These are phyloP conservation scores for Dolichotis patagonum DNA, from an alignment of 2,113 vertebrate genomes.

Conservation along the genomic window DNA sequence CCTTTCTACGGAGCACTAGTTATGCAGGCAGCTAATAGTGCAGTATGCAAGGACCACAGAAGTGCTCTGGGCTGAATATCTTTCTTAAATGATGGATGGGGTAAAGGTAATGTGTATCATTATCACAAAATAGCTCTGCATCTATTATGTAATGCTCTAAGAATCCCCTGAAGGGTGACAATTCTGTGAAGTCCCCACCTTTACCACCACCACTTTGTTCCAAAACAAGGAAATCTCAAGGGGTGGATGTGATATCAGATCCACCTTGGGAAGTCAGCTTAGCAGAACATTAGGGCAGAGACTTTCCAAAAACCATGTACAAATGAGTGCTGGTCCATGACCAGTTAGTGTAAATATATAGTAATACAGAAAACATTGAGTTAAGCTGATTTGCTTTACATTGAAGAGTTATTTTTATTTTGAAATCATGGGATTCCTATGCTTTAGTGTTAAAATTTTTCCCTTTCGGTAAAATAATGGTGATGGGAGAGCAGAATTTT, in stretches of 20 bases:
- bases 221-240: neutral
- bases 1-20: neutral
- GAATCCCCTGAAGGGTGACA: neutral
- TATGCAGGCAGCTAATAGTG: neutral
- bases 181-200: neutral
- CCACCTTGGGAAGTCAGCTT: neutral
- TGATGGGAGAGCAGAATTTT: constrained; percentile 14
- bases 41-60: neutral
- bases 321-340: neutral
- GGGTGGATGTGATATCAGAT: neutral
- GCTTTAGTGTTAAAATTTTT: neutral
- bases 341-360: neutral
- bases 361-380: neutral
- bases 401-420: neutral
- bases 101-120: neutral
- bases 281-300: neutral
- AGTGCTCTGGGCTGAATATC: neutral
- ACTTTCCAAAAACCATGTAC: neutral
- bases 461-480: constrained; percentile 28
- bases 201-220: neutral
- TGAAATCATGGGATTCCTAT: constrained; percentile 23
- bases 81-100: neutral
- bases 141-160: neutral
- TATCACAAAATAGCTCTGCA: constrained; percentile 13
- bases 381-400: neutral